These are phyloP conservation scores for Gobio occitaniae DNA, from an alignment of 2,797 vertebrate genomes.

Conservation along the genomic window DNA sequence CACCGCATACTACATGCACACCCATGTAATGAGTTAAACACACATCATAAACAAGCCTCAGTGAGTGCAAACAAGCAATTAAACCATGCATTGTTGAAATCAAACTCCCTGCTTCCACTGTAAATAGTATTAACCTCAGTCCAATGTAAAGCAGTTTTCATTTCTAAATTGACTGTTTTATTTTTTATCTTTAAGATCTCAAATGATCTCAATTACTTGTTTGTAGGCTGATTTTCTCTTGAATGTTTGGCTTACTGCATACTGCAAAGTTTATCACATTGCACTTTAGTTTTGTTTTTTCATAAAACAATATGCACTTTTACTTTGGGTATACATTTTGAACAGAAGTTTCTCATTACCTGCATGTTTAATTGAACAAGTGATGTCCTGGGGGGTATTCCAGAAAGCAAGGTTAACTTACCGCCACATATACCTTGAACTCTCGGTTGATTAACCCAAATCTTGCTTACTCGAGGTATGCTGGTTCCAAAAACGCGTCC, in stretches of 20 bases:
- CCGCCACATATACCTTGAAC: too few relatives aligned
- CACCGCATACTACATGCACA: background rate
- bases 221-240: background rate
- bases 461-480: too few relatives aligned
- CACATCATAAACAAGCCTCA: background rate
- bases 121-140: background rate
- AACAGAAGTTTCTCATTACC: background rate
- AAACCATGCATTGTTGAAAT: background rate
- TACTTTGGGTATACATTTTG: background rate
- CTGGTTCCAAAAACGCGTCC: too few relatives aligned
- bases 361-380: background rate
- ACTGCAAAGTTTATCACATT: background rate
- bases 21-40: background rate
- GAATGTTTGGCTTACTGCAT: background rate
- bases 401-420: too few relatives aligned
- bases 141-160: background rate
- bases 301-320: background rate
- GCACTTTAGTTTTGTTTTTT: background rate
- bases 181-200: background rate
- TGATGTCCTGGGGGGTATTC: too few relatives aligned
- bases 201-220: background rate
- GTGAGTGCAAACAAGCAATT: constrained; percentile 1
- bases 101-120: background rate
- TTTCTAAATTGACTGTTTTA: background rate
- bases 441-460: too few relatives aligned